Base-by-base conservation (phyloP, 1,140 invertebrate genomes). In the Heliothis virescens region DNA sequence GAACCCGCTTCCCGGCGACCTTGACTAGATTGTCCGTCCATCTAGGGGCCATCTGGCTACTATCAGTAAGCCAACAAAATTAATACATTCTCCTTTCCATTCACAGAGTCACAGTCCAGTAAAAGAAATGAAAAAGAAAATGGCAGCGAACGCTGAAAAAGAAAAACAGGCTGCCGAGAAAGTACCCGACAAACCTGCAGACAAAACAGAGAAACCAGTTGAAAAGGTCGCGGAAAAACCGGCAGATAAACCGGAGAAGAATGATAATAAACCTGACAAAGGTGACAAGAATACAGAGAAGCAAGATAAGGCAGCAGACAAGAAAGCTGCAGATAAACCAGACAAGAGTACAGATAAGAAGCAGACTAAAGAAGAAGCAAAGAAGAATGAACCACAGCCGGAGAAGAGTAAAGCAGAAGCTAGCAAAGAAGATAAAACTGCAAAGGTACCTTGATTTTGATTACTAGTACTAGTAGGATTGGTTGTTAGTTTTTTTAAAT, bases 101-200 rank as follows among this genome's bases (percentile, higher is more conserved):
- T 41, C n/a, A 62, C 87, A 90, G 87, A 89, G 84, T 75, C 85
- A 89, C 72, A 92, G 87, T 78, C 92, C 92, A 12, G 92, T 91
- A 2, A 94, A 93, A 84, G 92, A 94, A 29, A 93, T 92, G 89
- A 94, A 93, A 82, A 94, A 94, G 85, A 94, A 94, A 87, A 87
- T 92, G 81, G 91, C 91, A 0, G 91, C 89, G 1, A 91, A 93
- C 69, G 91, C 91, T 0, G 92, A 92, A 65, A 93, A 94, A 79
- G 92, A 94, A 65, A 94, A 93, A 73, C 88, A 88, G 53, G 85
- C 86, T 0, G 86, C 79, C 11, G 86, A 85, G 21, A 85, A 84
- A 34, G 57, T 50, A 1, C 12, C 53, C 80, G 89, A 92, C 47
- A 86, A 86, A 55, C 34, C 21, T 3, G 50, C 74, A 21, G 72